phyloP scores from a whole-genome alignment of 2,888 invertebrate species.

The Tuberolachnus salignus region DNA sequence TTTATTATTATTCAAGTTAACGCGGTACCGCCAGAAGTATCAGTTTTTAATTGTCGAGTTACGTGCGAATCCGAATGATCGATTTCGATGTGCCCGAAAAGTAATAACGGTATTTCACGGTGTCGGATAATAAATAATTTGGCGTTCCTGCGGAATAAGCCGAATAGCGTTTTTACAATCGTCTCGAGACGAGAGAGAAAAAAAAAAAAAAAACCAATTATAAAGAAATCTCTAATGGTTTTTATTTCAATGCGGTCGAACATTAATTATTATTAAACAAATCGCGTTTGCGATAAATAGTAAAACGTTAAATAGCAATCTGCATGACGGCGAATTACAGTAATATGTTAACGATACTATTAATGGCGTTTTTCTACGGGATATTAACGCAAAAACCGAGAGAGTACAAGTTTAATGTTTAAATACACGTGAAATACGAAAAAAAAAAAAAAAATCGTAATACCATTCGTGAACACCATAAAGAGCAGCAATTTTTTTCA shows the following conservation, averaged over 20 bases:
- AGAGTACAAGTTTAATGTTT: too few relatives aligned
- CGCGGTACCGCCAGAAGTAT: neutral
- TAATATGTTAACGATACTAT: neutral
- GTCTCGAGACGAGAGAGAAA: neutral
- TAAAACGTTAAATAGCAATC: neutral
- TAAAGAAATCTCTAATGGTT: neutral
- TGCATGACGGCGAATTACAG: neutral
- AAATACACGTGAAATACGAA: too few relatives aligned
- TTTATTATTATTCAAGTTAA: constrained; percentile 17
- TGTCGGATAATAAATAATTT: neutral
- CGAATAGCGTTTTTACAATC: neutral
- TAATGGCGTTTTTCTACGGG: too few relatives aligned
- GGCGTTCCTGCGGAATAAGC: neutral
- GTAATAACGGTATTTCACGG: neutral
- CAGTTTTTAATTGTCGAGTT: constrained; percentile 1
- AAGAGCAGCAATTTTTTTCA: too few relatives aligned
- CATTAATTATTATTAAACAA: too few relatives aligned
- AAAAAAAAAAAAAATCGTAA: too few relatives aligned
- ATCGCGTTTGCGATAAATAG: too few relatives aligned
- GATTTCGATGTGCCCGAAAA: neutral
- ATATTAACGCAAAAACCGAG: too few relatives aligned
- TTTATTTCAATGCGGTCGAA: neutral
- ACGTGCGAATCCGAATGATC: neutral
- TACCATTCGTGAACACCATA: too few relatives aligned
- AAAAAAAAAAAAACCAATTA: too few relatives aligned